phyloP scores from a whole-genome alignment of 2,797 vertebrate species.

The Alauda arvensis region DNA sequence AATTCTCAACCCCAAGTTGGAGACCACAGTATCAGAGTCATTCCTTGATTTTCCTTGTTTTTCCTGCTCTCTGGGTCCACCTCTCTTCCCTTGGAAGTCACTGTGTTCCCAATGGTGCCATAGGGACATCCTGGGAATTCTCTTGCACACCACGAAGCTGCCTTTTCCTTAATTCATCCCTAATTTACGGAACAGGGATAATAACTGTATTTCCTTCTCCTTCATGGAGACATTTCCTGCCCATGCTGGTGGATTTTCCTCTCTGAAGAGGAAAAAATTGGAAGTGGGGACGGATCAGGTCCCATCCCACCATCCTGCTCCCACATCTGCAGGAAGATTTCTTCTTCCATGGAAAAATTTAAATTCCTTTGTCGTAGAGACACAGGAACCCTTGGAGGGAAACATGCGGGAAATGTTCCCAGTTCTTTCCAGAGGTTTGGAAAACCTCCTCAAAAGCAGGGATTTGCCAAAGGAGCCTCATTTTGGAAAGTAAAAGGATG shows the following conservation, averaged over 20 bases:
- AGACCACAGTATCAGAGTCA: not conserved
- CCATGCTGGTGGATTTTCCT: not conserved
- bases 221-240: accelerated
- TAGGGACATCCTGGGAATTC: not conserved
- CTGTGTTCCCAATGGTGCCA: not conserved
- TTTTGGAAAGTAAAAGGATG: not conserved
- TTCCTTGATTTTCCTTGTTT: not conserved
- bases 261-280: not conserved
- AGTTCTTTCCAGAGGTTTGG: not conserved
- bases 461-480: not conserved
- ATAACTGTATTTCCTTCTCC: not conserved
- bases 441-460: not conserved
- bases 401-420: accelerated
- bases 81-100: not conserved
- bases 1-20: not conserved
- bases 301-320: not conserved
- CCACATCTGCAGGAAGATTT: not conserved
- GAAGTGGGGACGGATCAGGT: not conserved
- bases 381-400: accelerated
- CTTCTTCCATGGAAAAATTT: not conserved
- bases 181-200: not conserved
- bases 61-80: not conserved
- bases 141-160: not conserved
- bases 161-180: not conserved
- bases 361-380: not conserved